These are phyloP conservation scores for Thelaira solivaga DNA, from an alignment of 2,888 invertebrate genomes.

Conservation along the genomic window DNA sequence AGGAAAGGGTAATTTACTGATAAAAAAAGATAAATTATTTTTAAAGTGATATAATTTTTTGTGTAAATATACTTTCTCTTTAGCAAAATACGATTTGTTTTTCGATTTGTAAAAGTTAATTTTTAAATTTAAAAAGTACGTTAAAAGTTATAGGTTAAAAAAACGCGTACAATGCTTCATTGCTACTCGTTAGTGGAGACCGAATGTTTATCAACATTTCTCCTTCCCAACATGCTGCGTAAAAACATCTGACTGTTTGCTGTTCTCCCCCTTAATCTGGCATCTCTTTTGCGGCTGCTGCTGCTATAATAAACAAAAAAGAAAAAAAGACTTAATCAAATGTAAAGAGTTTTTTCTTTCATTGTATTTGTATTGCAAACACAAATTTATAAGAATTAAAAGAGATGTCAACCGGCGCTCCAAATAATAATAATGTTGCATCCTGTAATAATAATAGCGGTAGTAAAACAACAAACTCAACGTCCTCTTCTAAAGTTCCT, in stretches of 20 bases:
- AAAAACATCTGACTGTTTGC: conserved; percentile 31
- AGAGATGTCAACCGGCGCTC: conserved; percentile 60
- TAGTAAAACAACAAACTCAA: conserved; percentile 56
- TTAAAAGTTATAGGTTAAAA: too few relatives aligned
- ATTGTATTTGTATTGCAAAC: conserved; percentile 51
- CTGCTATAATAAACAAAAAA: conserved; percentile 44
- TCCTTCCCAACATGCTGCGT: conserved; percentile 16
- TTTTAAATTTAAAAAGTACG: too few relatives aligned
- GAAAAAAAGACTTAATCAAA: conserved; percentile 4
- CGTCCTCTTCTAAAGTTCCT: conserved; percentile 61
- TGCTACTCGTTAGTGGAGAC: not conserved
- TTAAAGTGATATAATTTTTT: too few relatives aligned
- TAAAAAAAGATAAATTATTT: too few relatives aligned
- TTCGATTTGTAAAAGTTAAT: too few relatives aligned
- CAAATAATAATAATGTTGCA: conserved; percentile 54
- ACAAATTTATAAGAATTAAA: conserved; percentile 46
- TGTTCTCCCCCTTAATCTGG: conserved; percentile 43
- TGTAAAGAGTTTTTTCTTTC: conserved; percentile 52
- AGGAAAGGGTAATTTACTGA: too few relatives aligned
- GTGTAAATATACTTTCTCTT: too few relatives aligned
- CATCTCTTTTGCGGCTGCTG: conserved; percentile 27
- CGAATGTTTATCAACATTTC: conserved; percentile 37
- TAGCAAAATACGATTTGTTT: too few relatives aligned
- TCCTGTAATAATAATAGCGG: conserved; percentile 49
- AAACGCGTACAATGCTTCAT: not conserved